A percentile compares a stretch with the other conserved stretches of the same genome.
These are phyloP conservation scores for Menidia menidia DNA, from an alignment of 2,797 vertebrate genomes.

Conservation along the genomic window DNA sequence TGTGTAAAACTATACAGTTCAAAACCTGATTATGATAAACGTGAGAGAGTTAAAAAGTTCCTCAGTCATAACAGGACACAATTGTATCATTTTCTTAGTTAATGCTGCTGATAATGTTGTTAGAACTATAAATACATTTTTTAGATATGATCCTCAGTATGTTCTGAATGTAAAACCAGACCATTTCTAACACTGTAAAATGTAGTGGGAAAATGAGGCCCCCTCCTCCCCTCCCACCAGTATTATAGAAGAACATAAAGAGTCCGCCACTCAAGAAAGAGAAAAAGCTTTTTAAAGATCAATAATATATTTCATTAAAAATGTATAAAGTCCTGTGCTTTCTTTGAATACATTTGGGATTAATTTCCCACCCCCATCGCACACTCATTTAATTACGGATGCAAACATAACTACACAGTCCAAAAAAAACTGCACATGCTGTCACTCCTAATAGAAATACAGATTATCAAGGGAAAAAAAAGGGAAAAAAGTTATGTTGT, in stretches of 20 bases:
- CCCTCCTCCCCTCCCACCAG: no score
- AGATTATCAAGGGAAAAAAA: slow-evolving; percentile 16
- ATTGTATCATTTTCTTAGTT: background rate
- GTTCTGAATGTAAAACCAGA: background rate
- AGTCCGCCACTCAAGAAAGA: no score
- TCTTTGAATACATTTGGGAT: background rate
- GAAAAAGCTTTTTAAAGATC: background rate
- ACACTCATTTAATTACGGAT: background rate
- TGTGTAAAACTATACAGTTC: slow-evolving; percentile 58
- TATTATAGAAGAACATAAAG: no score
- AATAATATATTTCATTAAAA: background rate
- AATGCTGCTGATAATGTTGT: background rate
- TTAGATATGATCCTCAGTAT: background rate
- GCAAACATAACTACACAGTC: slow-evolving; percentile 5
- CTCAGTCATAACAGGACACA: background rate
- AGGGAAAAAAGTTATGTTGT: slow-evolving; percentile 14
- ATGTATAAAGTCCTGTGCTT: background rate
- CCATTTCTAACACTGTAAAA: background rate
- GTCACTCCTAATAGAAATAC: slow-evolving; percentile 1
- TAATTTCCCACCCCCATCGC: background rate
- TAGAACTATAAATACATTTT: background rate
- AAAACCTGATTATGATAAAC: slow-evolving; percentile 58
- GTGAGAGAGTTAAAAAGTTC: slow-evolving; percentile 41
- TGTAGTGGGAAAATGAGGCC: no score
- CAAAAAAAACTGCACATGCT: background rate